A percentile compares a stretch with the other conserved stretches of the same genome.
These are phyloP conservation scores for Umimayanthus chanpuru DNA, from an alignment of 92 coral and sea anemone species.

Conservation along the genomic window DNA sequence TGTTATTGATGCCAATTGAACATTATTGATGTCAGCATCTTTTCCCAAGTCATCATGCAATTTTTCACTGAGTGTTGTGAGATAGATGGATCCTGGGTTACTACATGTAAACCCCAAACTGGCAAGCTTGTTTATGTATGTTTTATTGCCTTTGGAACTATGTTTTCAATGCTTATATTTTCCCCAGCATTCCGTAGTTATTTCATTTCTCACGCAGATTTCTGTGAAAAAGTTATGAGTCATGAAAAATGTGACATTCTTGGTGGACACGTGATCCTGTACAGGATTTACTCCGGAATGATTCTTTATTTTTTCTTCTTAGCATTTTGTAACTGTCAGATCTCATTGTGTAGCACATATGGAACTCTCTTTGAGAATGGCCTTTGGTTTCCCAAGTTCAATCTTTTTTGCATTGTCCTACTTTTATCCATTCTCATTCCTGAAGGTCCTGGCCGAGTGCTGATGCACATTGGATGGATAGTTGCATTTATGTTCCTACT, in stretches of 20 bases:
- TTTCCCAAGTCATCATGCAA: neutral
- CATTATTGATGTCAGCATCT: neutral
- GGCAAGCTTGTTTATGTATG: slow-evolving; percentile 72
- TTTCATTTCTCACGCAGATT: slow-evolving; percentile 65
- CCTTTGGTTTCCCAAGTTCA: slow-evolving; percentile 81
- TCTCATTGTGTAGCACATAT: slow-evolving; percentile 60
- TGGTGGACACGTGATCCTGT: slow-evolving; percentile 81
- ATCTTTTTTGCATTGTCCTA: slow-evolving; percentile 63
- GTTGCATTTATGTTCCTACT: slow-evolving; percentile 66
- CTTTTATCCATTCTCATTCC: slow-evolving; percentile 75
- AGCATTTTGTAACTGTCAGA: slow-evolving; percentile 79
- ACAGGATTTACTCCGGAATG: slow-evolving; percentile 78
- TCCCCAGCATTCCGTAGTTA: slow-evolving; percentile 62
- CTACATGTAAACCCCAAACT: slow-evolving; percentile 66
- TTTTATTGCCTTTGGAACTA: slow-evolving; percentile 69
- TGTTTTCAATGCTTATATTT: slow-evolving; percentile 67
- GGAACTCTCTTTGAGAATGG: slow-evolving; percentile 78
- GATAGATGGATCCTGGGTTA: slow-evolving; percentile 32
- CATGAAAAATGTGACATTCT: slow-evolving; percentile 80
- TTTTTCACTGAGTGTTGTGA: slow-evolving; percentile 15
- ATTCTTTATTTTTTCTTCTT: slow-evolving; percentile 70
- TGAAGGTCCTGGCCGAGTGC: slow-evolving; percentile 70
- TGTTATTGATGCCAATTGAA: neutral
- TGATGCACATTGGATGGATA: slow-evolving; percentile 87
- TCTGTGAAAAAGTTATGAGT: slow-evolving; percentile 75